These are phyloP conservation scores for Xiphophorus hellerii DNA, from an alignment of 2,113 vertebrate genomes.

Conservation along the genomic window DNA sequence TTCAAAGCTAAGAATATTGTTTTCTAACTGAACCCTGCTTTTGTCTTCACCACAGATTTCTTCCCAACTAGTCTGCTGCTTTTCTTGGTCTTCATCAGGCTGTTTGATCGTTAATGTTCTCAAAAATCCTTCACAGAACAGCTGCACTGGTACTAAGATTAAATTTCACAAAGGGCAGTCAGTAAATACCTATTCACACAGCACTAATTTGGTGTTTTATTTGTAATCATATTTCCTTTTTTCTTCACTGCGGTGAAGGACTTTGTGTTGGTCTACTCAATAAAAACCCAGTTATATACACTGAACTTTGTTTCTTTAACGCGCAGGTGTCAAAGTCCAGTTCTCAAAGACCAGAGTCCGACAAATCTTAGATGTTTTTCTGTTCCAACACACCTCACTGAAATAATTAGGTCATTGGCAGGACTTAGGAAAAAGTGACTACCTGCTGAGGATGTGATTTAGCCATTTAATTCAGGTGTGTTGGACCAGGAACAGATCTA, in stretches of 20 bases:
- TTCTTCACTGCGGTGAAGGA: background rate
- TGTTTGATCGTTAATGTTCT: background rate
- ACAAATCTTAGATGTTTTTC: too few relatives aligned
- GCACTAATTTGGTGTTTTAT: background rate
- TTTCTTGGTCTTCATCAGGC: background rate
- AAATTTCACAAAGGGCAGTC: background rate
- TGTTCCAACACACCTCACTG: too few relatives aligned
- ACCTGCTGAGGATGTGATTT: too few relatives aligned
- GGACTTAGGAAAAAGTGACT: too few relatives aligned
- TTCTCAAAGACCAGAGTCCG: too few relatives aligned
- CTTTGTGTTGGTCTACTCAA: background rate
- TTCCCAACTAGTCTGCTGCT: background rate
- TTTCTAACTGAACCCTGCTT: background rate
- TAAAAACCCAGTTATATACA: background rate
- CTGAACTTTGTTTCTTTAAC: too few relatives aligned
- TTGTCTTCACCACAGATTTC: background rate
- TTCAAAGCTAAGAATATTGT: background rate
- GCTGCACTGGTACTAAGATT: too few relatives aligned
- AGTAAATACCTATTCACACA: background rate
- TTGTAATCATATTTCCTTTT: background rate
- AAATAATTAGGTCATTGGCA: too few relatives aligned
- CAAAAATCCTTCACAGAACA: background rate
- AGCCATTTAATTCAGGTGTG: too few relatives aligned
- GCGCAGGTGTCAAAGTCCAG: too few relatives aligned
- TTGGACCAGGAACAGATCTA: too few relatives aligned